Base-by-base conservation (phyloP, 2,888 invertebrate genomes). In the Amphipyra tragopoginis region DNA sequence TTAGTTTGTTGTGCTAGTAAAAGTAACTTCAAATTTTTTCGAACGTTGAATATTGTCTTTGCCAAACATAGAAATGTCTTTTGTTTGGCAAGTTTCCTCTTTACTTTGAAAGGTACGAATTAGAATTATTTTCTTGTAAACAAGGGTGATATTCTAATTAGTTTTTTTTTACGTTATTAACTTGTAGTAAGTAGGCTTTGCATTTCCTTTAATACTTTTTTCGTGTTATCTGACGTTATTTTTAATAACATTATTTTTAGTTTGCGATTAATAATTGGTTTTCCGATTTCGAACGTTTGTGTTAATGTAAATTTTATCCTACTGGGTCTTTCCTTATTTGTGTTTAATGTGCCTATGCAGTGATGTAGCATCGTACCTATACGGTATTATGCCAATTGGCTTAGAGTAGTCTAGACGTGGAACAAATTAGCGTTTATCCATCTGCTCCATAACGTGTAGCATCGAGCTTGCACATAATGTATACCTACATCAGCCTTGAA, bases 401-500 rank as follows among this genome's bases (percentile, higher is more conserved):
- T 44, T 43, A 39, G 14, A 43, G 50, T 40, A 15, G 56, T 62
- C 61, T 70, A 76, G 64, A 74, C 56, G 50, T 66, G 54, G 47
- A 72, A 71, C 62, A 54, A 70, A 77, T 74, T 63, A 77, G 59
- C 67, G 55, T 72, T 55, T 65, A 59, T 39, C 47, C 66, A 77
- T 79, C 62, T 48, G 56, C 66, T 65, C 55, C 57, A 69, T 65
- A 54, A 52, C 51, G 57, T 63, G 67, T 69, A 71, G 67, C 69
- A 73, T 66, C 65, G 66, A 56, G 62, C 60, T 75, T 21, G 54
- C 43, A 36, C 49, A 33, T 47, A 51, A 5, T 36, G 50, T 53
- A 21, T 56, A 48, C 34, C 15, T 64, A 65, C 55, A 34, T 36
- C 59, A 57, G 33, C 92, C 92, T 93, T 93, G 90, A 88, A 82